Percentiles rank a stretch among this genome's conserved stretches.
Evolutionary conservation across 1,140 invertebrate species (phyloP).

Genomic region (Lepidurus apus): DNA sequence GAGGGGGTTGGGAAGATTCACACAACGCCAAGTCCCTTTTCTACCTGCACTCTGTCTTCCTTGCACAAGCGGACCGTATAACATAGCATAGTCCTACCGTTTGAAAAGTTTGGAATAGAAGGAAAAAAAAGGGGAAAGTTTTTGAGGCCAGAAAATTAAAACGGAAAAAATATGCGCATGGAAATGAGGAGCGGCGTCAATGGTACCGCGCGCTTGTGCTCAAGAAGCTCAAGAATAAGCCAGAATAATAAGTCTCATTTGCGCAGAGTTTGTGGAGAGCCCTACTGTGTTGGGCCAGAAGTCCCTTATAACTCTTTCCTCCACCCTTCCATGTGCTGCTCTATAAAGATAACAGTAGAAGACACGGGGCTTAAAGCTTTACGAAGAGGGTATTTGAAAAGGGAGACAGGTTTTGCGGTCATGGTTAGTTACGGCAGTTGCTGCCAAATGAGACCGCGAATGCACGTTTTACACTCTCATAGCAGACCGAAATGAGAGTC

Average conservation of each 20-base stretch:
- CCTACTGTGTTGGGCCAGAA: background rate
- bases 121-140: background rate
- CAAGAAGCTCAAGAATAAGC: background rate
- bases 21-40: slow-evolving; percentile 11
- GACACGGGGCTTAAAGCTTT: background rate
- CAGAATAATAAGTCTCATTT: slow-evolving; percentile 1
- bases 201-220: background rate
- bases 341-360: background rate
- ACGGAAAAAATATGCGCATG: slow-evolving; percentile 11
- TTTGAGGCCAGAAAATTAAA: background rate
- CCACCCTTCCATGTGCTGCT: too few species aligned
- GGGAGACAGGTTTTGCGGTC: background rate
- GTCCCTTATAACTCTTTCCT: background rate
- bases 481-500: background rate
- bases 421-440: background rate
- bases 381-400: background rate
- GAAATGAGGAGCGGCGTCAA: slow-evolving; percentile 18
- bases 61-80: background rate
- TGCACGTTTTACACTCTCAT: background rate
- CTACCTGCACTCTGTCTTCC: background rate
- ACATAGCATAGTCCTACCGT: background rate
- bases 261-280: slow-evolving; percentile 7
- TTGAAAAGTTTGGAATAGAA: background rate
- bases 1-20: slow-evolving; percentile 20
- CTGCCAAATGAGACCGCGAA: slow-evolving; percentile 2